Evolutionary conservation across 2,888 invertebrate genomes (phyloP).

Genomic region (Tigriopus californicus): DNA sequence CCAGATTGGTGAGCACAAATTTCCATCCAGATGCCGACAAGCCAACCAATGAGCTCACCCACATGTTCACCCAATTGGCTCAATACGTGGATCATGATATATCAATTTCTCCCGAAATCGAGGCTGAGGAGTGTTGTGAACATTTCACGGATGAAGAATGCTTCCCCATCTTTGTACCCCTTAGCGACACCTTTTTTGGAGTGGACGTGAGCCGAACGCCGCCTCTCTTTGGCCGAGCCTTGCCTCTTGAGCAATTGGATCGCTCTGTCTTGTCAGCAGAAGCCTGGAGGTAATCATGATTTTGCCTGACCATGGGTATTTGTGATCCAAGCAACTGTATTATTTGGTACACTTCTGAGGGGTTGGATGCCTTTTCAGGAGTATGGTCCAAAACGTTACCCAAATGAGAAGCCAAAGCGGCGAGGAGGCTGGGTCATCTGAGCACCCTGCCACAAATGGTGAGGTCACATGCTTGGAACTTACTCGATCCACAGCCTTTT

Average conservation of each 20-base stretch:
- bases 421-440: too few species aligned
- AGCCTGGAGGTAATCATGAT: too few species aligned
- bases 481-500: constrained; percentile 66
- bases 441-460: constrained; percentile 35
- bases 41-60: neutral
- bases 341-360: too few species aligned
- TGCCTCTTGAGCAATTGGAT: too few species aligned
- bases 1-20: constrained; percentile 1
- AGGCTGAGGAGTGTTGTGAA: neutral
- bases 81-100: constrained; percentile 68
- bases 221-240: too few species aligned
- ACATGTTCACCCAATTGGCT: neutral
- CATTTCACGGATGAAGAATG: constrained; percentile 40
- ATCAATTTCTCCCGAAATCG: constrained; percentile 73
- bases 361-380: too few species aligned
- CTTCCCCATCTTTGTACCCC: constrained; percentile 70
- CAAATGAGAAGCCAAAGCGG: too few species aligned
- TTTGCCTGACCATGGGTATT: too few species aligned
- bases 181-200: constrained; percentile 65
- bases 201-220: too few species aligned
- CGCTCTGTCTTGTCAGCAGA: too few species aligned
- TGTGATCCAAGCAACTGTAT: too few species aligned
- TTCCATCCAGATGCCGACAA: neutral
- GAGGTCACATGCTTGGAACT: constrained; percentile 73
- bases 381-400: too few species aligned